These are phyloP conservation scores for Dissostichus mawsoni DNA, from an alignment of 2,113 vertebrate genomes.

Conservation along the genomic window DNA sequence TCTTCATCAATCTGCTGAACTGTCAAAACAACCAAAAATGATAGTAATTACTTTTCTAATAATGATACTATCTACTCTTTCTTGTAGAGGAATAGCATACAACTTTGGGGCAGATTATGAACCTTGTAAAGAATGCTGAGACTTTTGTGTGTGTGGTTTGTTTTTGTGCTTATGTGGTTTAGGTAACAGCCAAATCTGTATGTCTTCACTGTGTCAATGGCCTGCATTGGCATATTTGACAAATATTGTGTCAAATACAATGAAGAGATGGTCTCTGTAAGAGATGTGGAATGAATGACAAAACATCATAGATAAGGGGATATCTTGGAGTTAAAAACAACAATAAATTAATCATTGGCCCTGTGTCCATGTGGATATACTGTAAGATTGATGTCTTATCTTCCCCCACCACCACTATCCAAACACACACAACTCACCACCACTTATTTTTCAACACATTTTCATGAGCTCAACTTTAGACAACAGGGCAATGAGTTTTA, in stretches of 20 bases:
- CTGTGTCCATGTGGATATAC: not conserved
- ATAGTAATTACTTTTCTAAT: not conserved
- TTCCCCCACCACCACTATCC: not conserved
- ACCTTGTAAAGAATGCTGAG: too few relatives aligned
- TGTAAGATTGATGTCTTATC: not conserved
- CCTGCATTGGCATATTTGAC: slow-evolving; percentile 62
- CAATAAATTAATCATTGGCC: too few relatives aligned
- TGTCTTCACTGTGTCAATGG: slow-evolving; percentile 41
- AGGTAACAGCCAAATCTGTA: slow-evolving; percentile 12
- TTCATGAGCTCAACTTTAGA: slow-evolving; percentile 5
- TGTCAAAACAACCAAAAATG: not conserved
- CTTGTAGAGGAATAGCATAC: not conserved
- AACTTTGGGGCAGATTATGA: not conserved
- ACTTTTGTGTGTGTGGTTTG: too few relatives aligned
- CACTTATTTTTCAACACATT: not conserved
- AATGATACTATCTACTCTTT: not conserved
- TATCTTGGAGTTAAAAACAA: not conserved
- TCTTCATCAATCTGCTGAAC: not conserved
- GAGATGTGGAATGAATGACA: slow-evolving; percentile 17
- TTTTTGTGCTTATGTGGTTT: not conserved
- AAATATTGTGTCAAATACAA: slow-evolving; percentile 55
- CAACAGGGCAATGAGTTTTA: not conserved
- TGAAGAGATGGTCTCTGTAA: slow-evolving; percentile 31
- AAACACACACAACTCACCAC: not conserved
- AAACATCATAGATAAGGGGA: slow-evolving; percentile 25